Conservation (phyloP, 2,113 vertebrate species). For the Cichladusa arquata region DNA sequence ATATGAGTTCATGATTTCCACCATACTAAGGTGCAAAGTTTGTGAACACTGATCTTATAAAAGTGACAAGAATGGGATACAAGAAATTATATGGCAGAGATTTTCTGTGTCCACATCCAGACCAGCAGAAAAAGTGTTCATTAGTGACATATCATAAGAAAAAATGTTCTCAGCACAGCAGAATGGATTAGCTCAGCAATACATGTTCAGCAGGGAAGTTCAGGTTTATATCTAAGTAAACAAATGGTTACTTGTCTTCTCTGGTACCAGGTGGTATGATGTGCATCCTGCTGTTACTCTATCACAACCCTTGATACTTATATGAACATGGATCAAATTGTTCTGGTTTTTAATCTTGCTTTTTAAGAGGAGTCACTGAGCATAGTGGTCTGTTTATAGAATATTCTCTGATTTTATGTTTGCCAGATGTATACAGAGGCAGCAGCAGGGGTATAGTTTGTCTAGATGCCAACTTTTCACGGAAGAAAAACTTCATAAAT, state of each 20-base stretch:
- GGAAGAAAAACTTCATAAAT: slow-evolving; percentile 53
- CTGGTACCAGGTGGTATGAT: not conserved
- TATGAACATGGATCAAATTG: not conserved
- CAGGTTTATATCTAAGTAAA: not conserved
- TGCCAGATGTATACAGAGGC: slow-evolving; percentile 1
- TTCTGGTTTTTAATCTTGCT: not conserved
- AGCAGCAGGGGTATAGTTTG: not conserved
- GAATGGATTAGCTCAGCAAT: not conserved
- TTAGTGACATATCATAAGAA: not conserved
- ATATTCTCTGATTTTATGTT: slow-evolving; percentile 6
- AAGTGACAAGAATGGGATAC: not conserved
- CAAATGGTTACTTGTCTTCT: not conserved
- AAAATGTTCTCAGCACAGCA: not conserved
- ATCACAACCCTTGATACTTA: not conserved
- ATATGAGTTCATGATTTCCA: not conserved
- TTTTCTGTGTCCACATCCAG: not conserved
- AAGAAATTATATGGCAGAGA: not conserved
- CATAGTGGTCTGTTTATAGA: slow-evolving; percentile 21
- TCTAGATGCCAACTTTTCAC: slow-evolving; percentile 35
- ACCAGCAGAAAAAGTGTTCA: not conserved
- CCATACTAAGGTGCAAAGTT: not conserved
- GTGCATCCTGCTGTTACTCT: not conserved
- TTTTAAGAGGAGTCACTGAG: slow-evolving; percentile 10
- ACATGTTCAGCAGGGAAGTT: not conserved
- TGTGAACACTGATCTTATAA: not conserved